Conservation (phyloP, 1,140 invertebrate genomes). For the Antheraea mylitta region DNA sequence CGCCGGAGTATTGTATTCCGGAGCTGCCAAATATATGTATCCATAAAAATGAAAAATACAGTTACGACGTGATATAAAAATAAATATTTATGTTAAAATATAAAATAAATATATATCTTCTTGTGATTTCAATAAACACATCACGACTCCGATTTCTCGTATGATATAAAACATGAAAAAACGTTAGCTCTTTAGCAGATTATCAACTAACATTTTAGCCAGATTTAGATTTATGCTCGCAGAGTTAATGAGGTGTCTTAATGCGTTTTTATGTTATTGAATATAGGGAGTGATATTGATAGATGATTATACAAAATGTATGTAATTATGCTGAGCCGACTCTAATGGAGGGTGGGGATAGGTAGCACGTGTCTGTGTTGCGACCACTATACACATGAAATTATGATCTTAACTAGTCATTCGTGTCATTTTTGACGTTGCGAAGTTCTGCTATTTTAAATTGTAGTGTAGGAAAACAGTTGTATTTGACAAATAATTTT, state of each 20-base stretch:
- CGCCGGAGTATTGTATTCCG: no score
- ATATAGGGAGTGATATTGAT: slow-evolving; percentile 19
- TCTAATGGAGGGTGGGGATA: neutral
- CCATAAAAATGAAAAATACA: no score
- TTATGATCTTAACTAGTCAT: no score
- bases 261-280: slow-evolving; percentile 34
- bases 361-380: neutral
- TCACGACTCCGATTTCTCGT: slow-evolving; percentile 18
- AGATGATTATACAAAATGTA: slow-evolving; percentile 3
- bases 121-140: neutral
- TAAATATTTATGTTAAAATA: no score
- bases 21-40: no score
- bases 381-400: no score
- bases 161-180: slow-evolving; percentile 35
- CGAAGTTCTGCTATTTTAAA: no score
- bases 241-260: slow-evolving; percentile 40
- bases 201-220: slow-evolving; percentile 49
- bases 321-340: neutral
- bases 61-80: no score
- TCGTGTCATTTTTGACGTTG: no score
- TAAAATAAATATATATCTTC: no score
- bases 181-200: slow-evolving; percentile 60
- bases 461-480: no score
- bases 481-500: no score
- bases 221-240: slow-evolving; percentile 54